Conservation (phyloP, 2,888 invertebrate genomes). For the Agrypnus murinus region DNA sequence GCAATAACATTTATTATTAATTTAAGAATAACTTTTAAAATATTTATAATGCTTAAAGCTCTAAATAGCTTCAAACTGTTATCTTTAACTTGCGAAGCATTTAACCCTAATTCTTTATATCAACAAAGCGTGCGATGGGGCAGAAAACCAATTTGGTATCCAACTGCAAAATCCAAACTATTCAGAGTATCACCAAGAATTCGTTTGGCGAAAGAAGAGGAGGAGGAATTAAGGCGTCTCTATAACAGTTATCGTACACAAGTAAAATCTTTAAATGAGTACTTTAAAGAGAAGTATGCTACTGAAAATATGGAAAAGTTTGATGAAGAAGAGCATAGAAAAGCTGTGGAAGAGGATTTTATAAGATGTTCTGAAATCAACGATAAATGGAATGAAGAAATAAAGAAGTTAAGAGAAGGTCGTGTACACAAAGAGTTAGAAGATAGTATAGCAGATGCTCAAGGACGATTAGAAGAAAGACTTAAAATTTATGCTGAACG, state of each 20-base stretch:
- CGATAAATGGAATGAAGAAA: conserved; percentile 81
- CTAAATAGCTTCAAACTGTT: not conserved
- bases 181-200: conserved; percentile 81
- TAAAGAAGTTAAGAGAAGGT: conserved; percentile 76
- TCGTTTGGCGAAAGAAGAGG: conserved; percentile 77
- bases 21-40: too few relatives aligned
- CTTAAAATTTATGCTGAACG: conserved; percentile 67
- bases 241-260: conserved; percentile 80
- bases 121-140: conserved; percentile 17
- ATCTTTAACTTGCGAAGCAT: not conserved
- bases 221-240: conserved; percentile 78
- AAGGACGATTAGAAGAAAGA: conserved; percentile 68
- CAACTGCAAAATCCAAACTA: conserved; percentile 86
- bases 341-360: conserved; percentile 79
- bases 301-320: conserved; percentile 58
- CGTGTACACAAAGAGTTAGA: conserved; percentile 74
- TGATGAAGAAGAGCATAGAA: conserved; percentile 67
- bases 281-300: conserved; percentile 61
- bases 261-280: conserved; percentile 70
- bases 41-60: conserved; percentile 8
- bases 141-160: conserved; percentile 87
- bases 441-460: conserved; percentile 72
- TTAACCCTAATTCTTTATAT: not conserved
- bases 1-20: too few relatives aligned
- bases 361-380: conserved; percentile 76